These are phyloP conservation scores for Napeogenes sylphis DNA, from an alignment of 2,888 invertebrate species.

Conservation along the genomic window DNA sequence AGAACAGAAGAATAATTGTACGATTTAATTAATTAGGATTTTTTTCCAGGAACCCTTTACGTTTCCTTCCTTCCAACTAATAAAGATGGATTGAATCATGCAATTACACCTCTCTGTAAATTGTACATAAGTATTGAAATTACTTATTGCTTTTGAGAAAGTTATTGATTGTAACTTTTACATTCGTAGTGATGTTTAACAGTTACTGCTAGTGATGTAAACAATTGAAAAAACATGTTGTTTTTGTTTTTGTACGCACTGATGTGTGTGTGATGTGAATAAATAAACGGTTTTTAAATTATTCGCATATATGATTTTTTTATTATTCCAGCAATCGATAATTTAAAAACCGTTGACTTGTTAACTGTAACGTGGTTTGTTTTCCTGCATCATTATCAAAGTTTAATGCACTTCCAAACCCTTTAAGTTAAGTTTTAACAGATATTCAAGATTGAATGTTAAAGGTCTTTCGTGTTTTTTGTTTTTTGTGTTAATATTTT, in stretches of 20 bases:
- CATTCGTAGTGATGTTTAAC: conserved; percentile 21
- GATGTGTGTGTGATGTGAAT: not conserved
- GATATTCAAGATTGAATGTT: conserved; percentile 11
- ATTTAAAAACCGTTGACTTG: not conserved
- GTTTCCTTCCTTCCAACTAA: too few species aligned
- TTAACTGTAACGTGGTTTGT: not conserved
- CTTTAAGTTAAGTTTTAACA: not conserved
- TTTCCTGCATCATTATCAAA: not conserved
- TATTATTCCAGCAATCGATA: too few species aligned
- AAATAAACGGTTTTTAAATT: too few species aligned
- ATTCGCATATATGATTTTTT: too few species aligned
- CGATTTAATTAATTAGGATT: too few species aligned
- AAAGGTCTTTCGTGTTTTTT: conserved; percentile 22
- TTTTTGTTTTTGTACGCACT: not conserved
- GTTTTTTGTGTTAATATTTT: conserved; percentile 22
- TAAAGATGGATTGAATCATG: too few species aligned
- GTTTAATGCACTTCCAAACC: too few species aligned
- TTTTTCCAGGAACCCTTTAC: too few species aligned
- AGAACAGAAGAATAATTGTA: too few species aligned
- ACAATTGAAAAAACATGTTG: conserved; percentile 14
- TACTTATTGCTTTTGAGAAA: conserved; percentile 20
- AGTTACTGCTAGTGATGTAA: conserved; percentile 15
- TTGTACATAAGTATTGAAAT: conserved; percentile 17
- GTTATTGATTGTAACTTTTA: conserved; percentile 22
- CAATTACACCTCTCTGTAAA: conserved; percentile 17